These are phyloP conservation scores for Helostoma temminkii DNA, from an alignment of 2,797 vertebrate genomes.

Conservation along the genomic window DNA sequence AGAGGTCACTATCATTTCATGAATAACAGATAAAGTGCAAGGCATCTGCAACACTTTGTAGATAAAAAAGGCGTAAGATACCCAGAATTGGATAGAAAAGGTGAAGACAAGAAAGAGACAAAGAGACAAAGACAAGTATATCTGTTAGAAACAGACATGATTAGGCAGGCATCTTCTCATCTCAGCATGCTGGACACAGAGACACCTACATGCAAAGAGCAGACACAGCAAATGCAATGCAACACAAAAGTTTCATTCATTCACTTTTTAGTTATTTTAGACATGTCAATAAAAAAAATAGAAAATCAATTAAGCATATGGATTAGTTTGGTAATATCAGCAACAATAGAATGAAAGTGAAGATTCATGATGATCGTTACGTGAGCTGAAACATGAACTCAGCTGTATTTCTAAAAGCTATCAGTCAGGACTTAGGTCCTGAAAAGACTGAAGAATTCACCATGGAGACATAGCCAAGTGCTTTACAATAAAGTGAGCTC, in stretches of 20 bases:
- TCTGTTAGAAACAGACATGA: slow-evolving; percentile 82
- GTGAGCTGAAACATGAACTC: slow-evolving; percentile 37
- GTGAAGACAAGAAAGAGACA: slow-evolving; percentile 82
- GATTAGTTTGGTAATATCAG: slow-evolving; percentile 55
- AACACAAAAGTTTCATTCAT: slow-evolving; percentile 45
- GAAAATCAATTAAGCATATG: slow-evolving; percentile 43
- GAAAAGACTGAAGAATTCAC: slow-evolving; percentile 36
- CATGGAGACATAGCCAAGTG: slow-evolving; percentile 38
- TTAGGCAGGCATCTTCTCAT: slow-evolving; percentile 75
- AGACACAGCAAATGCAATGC: slow-evolving; percentile 61
- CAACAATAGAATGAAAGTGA: slow-evolving; percentile 53
- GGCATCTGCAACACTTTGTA: slow-evolving; percentile 48
- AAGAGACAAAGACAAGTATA: slow-evolving; percentile 81
- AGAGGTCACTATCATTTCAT: slow-evolving; percentile 53
- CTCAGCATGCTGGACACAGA: slow-evolving; percentile 74
- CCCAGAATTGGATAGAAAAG: slow-evolving; percentile 85
- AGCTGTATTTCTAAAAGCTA: slow-evolving; percentile 18
- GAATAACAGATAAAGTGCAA: slow-evolving; percentile 48
- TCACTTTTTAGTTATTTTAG: slow-evolving; percentile 22
- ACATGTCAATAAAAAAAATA: slow-evolving; percentile 20
- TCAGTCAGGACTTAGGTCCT: background rate
- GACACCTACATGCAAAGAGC: slow-evolving; percentile 62
- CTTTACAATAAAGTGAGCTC: slow-evolving; percentile 67
- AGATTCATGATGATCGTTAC: slow-evolving; percentile 35
- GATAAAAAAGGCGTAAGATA: slow-evolving; percentile 47